Conservation (phyloP, 2,888 invertebrate species). For the Sepioteuthis lessoniana region DNA sequence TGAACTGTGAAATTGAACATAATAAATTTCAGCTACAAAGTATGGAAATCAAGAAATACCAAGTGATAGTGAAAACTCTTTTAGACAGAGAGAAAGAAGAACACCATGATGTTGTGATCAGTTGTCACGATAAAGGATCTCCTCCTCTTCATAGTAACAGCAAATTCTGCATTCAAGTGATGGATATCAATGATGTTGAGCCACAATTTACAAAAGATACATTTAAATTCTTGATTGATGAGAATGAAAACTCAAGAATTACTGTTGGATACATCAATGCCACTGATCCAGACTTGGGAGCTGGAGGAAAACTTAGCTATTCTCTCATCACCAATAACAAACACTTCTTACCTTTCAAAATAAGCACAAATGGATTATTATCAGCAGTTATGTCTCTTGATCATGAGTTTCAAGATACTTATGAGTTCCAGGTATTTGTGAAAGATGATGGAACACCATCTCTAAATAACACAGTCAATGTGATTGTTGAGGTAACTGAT, state of each 20-base stretch:
- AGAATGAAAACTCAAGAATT: not conserved
- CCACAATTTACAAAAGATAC: not conserved
- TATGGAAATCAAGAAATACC: not conserved
- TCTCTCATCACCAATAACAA: not conserved
- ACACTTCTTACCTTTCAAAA: not conserved
- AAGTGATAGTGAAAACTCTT: not conserved
- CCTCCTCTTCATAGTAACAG: slow-evolving; percentile 9
- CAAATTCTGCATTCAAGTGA: not conserved
- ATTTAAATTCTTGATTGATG: not conserved
- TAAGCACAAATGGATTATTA: not conserved
- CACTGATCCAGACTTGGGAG: not conserved
- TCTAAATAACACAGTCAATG: not conserved
- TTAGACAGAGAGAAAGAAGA: not conserved
- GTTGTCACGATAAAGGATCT: not conserved
- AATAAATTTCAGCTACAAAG: not conserved
- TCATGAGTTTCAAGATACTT: not conserved
- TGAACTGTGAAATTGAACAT: not conserved
- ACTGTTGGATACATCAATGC: not conserved
- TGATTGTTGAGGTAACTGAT: not conserved
- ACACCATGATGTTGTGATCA: not conserved
- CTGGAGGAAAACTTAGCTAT: not conserved
- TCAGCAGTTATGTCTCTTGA: not conserved
- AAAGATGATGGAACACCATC: not conserved
- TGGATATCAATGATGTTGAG: not conserved
- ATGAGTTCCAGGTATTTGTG: not conserved